These are phyloP conservation scores for Camelus dromedarius DNA, from an alignment of 2,113 vertebrate genomes.

Conservation along the genomic window DNA sequence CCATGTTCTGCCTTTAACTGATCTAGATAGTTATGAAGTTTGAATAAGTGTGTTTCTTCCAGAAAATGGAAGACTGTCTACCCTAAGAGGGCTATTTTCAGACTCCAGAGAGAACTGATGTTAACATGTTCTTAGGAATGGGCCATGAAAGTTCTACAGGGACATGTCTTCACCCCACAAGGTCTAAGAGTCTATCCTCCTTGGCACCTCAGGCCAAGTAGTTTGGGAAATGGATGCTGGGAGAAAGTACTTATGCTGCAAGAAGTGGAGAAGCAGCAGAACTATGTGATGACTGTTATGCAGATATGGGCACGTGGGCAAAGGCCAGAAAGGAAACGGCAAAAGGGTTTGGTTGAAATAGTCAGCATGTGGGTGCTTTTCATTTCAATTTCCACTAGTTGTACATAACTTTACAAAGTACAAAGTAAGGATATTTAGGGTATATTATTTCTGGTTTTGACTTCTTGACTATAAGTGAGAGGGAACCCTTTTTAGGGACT, in stretches of 20 bases:
- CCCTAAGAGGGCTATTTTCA: neutral
- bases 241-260: neutral
- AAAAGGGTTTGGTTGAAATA: neutral
- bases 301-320: neutral
- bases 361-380: neutral
- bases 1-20: neutral
- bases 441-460: neutral
- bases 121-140: neutral
- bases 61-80: neutral
- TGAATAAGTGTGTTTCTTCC: neutral
- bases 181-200: neutral
- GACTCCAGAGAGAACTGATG: neutral
- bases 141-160: neutral
- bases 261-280: neutral
- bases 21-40: neutral
- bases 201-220: neutral
- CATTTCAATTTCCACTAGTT: neutral
- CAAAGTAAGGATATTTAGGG: too few relatives aligned
- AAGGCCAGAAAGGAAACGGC: neutral
- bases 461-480: neutral
- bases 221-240: neutral
- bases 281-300: fast-evolving
- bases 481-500: neutral
- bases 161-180: neutral
- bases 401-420: neutral